phyloP scores from a whole-genome alignment of 2,888 invertebrate genomes.

The Orchesellides sinensis region DNA sequence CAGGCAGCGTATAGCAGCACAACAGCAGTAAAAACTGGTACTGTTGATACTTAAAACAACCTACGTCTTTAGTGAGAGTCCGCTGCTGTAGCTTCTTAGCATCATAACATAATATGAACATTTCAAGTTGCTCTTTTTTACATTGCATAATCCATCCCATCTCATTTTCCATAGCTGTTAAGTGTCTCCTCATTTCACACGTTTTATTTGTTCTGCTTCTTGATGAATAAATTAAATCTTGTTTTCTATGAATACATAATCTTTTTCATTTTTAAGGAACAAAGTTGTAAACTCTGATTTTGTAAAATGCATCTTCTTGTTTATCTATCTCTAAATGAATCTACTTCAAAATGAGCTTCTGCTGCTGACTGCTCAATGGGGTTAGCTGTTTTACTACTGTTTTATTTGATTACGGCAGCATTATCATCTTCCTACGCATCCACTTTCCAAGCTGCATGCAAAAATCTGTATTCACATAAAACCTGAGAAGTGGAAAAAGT shows the following conservation, averaged over 20 bases:
- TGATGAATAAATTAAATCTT: too few relatives aligned
- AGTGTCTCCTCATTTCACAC: slow-evolving; percentile 1
- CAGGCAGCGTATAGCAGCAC: slow-evolving; percentile 14
- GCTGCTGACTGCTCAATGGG: too few relatives aligned
- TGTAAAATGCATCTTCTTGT: too few relatives aligned
- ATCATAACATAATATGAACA: not conserved
- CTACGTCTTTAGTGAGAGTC: slow-evolving; percentile 36
- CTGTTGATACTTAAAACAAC: slow-evolving; percentile 27
- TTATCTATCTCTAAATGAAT: too few relatives aligned
- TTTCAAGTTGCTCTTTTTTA: not conserved
- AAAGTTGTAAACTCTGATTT: too few relatives aligned
- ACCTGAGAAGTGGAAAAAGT: slow-evolving; percentile 18
- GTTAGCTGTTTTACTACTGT: not conserved
- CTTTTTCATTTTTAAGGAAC: too few relatives aligned
- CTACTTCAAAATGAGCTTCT: too few relatives aligned
- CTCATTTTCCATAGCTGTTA: not conserved
- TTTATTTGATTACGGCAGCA: too few relatives aligned
- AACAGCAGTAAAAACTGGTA: slow-evolving; percentile 9
- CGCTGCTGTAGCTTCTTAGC: slow-evolving; percentile 21
- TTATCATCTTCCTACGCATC: too few relatives aligned
- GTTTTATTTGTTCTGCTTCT: slow-evolving; percentile 26
- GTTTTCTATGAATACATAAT: too few relatives aligned
- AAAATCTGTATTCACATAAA: not conserved
- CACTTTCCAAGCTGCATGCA: slow-evolving; percentile 48
- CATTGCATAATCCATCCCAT: not conserved